Percentiles rank a stretch among this genome's conserved stretches.
Conservation (phyloP, 2,888 invertebrate genomes). For the Synanthedon tipuliformis region DNA sequence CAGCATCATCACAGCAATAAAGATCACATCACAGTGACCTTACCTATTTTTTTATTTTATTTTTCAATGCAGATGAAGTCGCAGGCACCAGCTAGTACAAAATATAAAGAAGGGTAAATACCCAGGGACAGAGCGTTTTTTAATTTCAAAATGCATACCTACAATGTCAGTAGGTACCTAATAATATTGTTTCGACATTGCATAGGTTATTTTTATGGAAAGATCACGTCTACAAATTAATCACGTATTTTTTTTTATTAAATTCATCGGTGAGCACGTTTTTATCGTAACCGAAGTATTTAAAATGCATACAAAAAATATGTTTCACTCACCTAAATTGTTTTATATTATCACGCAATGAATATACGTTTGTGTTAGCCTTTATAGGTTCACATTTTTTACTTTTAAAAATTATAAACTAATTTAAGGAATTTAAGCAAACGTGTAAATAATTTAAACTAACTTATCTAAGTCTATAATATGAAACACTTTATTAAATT, state of each 20-base stretch:
- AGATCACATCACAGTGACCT: too few relatives aligned
- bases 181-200: conserved; percentile 11
- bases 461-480: too few relatives aligned
- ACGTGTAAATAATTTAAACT: too few relatives aligned
- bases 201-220: conserved; percentile 14
- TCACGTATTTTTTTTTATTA: conserved; percentile 12
- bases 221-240: conserved; percentile 18
- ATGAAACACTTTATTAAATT: too few relatives aligned
- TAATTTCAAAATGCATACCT: background rate
- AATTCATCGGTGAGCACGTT: conserved; percentile 13
- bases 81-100: too few relatives aligned
- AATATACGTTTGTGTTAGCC: background rate
- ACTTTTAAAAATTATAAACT: background rate
- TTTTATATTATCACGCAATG: conserved; percentile 1
- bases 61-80: too few relatives aligned
- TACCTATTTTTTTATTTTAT: too few relatives aligned
- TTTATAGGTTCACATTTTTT: too few relatives aligned
- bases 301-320: background rate
- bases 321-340: background rate
- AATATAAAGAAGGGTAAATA: too few relatives aligned
- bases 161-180: background rate
- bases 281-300: background rate
- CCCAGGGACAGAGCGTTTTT: too few relatives aligned
- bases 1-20: too few relatives aligned
- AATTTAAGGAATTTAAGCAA: background rate